Percentiles rank a stretch among this genome's conserved stretches.
These are phyloP conservation scores for Gymnoscopelus microlampas DNA, from an alignment of 2,797 vertebrate species.

Conservation along the genomic window DNA sequence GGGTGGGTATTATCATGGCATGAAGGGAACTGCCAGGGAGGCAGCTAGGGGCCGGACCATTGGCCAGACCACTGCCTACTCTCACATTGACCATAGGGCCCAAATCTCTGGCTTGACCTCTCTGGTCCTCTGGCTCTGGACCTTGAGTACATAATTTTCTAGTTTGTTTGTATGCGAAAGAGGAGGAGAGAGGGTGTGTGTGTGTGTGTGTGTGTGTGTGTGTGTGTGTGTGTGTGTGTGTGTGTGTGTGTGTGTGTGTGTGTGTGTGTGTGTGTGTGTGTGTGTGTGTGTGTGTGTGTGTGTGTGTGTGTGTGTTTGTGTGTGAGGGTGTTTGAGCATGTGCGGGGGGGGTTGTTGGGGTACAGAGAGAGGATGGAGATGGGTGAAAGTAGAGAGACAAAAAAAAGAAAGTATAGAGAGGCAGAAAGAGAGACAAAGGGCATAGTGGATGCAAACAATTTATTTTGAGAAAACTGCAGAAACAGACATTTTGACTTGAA, in stretches of 20 bases:
- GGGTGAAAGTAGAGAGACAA: neutral
- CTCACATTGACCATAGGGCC: neutral
- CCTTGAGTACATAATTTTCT: no score
- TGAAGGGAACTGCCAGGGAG: conserved; percentile 30
- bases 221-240: no score
- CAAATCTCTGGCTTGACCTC: neutral
- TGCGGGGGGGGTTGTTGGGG: no score
- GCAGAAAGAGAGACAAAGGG: conserved; percentile 11
- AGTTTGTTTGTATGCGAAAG: neutral
- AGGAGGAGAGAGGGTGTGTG: neutral
- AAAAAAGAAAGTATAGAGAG: neutral
- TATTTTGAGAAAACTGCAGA: conserved; percentile 26
- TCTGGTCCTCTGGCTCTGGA: no score
- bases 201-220: no score
- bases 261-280: no score
- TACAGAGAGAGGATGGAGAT: neutral
- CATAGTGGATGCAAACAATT: neutral
- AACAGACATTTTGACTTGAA: conserved; percentile 36
- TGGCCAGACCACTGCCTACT: conserved; percentile 9
- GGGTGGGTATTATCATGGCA: conserved; percentile 20
- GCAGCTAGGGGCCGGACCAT: conserved; percentile 14
- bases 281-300: no score
- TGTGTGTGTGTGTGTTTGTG: no score
- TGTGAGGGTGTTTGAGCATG: no score
- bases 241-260: no score